A percentile compares a stretch with the other conserved stretches of the same genome.
These are phyloP conservation scores for Zosterops hypoxanthus DNA, from an alignment of 2,113 vertebrate species.

Conservation along the genomic window DNA sequence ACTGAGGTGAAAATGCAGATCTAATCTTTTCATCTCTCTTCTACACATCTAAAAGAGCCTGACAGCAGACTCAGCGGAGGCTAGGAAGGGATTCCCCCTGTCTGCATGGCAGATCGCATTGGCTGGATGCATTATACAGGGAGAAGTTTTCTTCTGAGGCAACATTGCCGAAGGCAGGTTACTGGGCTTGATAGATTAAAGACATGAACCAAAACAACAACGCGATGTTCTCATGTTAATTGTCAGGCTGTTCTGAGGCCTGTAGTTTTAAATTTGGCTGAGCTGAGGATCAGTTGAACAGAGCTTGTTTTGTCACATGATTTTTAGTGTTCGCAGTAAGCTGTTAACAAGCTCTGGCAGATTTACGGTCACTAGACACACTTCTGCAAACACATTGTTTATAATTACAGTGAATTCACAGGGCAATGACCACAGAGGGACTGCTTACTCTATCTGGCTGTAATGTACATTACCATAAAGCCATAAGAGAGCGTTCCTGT, in stretches of 20 bases:
- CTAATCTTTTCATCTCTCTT: conserved; percentile 29
- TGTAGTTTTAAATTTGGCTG: conserved; percentile 56
- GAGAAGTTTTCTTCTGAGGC: conserved; percentile 49
- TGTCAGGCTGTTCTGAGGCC: conserved; percentile 63
- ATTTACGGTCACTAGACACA: conserved; percentile 62
- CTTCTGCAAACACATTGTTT: conserved; percentile 62
- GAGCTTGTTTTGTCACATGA: conserved; percentile 59
- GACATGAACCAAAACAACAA: conserved; percentile 61
- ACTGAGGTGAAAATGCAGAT: conserved; percentile 43
- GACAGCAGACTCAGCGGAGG: conserved; percentile 39
- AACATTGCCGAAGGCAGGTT: conserved; percentile 65
- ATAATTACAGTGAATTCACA: conserved; percentile 54
- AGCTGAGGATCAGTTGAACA: conserved; percentile 26
- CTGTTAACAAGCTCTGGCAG: conserved; percentile 69
- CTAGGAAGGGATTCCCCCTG: background rate
- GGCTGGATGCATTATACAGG: conserved; percentile 8
- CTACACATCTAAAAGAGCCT: conserved; percentile 8
- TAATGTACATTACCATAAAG: background rate
- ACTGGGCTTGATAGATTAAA: conserved; percentile 70
- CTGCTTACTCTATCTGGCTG: conserved; percentile 18
- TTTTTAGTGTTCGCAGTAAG: conserved; percentile 52
- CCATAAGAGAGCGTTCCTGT: background rate
- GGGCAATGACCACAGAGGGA: conserved; percentile 18
- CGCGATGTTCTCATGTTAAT: conserved; percentile 56
- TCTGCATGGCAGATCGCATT: background rate